phyloP scores from a whole-genome alignment of 2,113 vertebrate species.

The Erythrocebus patas region DNA sequence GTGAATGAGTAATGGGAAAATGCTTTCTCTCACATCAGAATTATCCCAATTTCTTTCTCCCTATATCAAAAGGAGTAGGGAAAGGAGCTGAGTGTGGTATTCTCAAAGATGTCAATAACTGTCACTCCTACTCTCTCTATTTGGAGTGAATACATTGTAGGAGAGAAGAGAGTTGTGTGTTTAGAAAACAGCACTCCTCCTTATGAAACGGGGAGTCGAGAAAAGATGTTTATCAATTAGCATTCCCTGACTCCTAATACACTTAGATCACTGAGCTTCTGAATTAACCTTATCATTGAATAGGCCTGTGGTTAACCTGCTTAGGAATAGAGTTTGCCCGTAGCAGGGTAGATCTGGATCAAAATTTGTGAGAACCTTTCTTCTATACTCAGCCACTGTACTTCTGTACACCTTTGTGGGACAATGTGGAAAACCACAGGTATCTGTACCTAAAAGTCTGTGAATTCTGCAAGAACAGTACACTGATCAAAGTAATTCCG shows the following conservation, averaged over 20 bases:
- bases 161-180: neutral
- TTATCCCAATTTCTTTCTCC: neutral
- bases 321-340: accelerated
- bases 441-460: neutral
- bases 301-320: neutral
- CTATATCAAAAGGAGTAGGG: neutral
- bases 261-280: neutral
- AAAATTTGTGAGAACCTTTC: neutral
- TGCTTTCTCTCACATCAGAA: neutral
- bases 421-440: neutral
- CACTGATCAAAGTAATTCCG: neutral
- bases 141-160: neutral
- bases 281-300: neutral
- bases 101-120: neutral
- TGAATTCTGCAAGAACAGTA: neutral
- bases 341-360: neutral
- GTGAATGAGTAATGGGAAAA: neutral
- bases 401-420: neutral
- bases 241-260: neutral
- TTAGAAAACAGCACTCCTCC: neutral
- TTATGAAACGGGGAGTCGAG: neutral
- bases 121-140: neutral
- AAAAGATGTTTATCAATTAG: neutral
- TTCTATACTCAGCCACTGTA: neutral
- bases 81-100: accelerated